Base-by-base conservation (phyloP, 2,888 invertebrate genomes). In the Lacanobia wlatinum region DNA sequence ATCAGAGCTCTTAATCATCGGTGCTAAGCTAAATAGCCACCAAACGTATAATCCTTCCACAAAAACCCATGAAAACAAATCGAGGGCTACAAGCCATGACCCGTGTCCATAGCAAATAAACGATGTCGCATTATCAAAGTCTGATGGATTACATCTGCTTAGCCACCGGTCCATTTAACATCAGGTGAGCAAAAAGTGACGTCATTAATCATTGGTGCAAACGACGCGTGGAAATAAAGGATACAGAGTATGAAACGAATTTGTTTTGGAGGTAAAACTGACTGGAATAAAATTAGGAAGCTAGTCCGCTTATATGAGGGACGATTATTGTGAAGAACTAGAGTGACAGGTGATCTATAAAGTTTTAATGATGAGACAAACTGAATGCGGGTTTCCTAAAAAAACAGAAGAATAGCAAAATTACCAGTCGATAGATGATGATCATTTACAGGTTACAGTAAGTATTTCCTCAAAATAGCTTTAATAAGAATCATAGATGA, bases 121-220 rank as follows among this genome's bases (percentile, higher is more conserved):
- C 62, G 73, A 71, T 48, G 34, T 43, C 53, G 9, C 75, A 83
- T 83, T 83, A 83, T 73, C 81, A 73, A 63, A 60, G 63, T 59
- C 78, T 72, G 75, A 75, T 73, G 71, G 73, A 75, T 80, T 72
- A 73, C 71, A 72, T 76, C 59, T 81, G 75, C 75, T 83, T 78
- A 73, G 59, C 64, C 63, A 28, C 34, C 70, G 70, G 73, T 70
- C 67, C 77, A 77, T 77, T 82, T 68, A 68, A 68, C 82, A 70
- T 56, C 83, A 80, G 83, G 83, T 83, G 69, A 70, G 63, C 63
- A 72, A 76, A 79, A 78, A 56, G 56, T 73, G 56, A 70, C 64
- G 62, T 28, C 63, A 80, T 83, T 78, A 78, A 80, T 83, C 80
- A 83, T 70, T 61, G 69, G 43, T 58, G 65, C 46, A 68, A 80